These are phyloP conservation scores for Synergus gifuensis DNA, from an alignment of 2,888 invertebrate species.

Conservation along the genomic window DNA sequence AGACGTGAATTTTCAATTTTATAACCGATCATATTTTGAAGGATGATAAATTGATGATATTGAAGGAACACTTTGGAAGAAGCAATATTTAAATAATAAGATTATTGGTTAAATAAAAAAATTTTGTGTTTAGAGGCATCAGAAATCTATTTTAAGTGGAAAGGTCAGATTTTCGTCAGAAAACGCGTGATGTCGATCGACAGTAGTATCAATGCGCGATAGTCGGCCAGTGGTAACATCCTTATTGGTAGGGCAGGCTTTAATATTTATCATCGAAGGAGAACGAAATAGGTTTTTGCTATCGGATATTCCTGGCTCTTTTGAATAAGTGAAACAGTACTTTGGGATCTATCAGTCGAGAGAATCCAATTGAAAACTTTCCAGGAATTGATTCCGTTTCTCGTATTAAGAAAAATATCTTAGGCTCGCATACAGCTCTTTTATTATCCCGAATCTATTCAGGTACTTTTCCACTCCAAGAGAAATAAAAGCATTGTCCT, in stretches of 20 bases:
- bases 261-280: background rate
- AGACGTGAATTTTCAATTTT: background rate
- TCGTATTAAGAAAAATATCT: background rate
- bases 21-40: background rate
- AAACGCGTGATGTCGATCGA: background rate
- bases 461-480: background rate
- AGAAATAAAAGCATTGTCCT: background rate
- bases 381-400: background rate
- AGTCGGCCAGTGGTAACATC: background rate
- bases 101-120: no score
- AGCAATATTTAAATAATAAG: background rate
- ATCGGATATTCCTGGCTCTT: background rate
- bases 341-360: background rate
- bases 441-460: background rate
- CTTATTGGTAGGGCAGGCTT: background rate
- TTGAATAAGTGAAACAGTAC: background rate
- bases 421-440: background rate
- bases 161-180: background rate
- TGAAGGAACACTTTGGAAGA: background rate
- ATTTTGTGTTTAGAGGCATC: no score
- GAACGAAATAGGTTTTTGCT: background rate
- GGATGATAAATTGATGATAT: background rate
- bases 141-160: background rate
- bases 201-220: background rate
- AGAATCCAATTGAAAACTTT: slow-evolving; percentile 2